Conservation (phyloP, 2,888 invertebrate genomes). For the Lysandra coridon region DNA sequence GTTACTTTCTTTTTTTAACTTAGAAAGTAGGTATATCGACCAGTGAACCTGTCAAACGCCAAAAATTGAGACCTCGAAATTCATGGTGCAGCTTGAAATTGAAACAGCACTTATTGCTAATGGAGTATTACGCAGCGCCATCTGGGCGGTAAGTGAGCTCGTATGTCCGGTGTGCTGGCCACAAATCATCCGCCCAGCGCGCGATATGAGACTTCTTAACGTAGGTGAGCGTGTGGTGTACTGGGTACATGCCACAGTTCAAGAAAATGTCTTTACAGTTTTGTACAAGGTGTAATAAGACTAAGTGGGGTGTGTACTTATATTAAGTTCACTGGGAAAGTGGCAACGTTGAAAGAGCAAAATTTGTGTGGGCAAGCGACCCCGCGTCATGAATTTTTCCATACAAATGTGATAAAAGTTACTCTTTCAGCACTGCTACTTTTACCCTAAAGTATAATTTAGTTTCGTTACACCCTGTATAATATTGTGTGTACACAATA, state of each 20-base stretch:
- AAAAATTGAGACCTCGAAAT: not conserved
- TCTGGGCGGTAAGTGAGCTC: slow-evolving; percentile 42
- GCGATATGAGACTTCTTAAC: slow-evolving; percentile 63
- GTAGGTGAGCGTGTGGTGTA: slow-evolving; percentile 45
- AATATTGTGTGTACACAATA: too few species aligned
- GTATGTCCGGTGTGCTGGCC: slow-evolving; percentile 52
- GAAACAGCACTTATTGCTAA: slow-evolving; percentile 32
- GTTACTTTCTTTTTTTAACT: not conserved
- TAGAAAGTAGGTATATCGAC: not conserved
- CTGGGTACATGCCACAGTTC: slow-evolving; percentile 34
- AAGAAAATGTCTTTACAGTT: not conserved
- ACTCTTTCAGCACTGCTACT: too few species aligned
- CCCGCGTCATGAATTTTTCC: too few species aligned
- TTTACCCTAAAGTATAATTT: too few species aligned
- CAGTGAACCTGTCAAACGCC: not conserved
- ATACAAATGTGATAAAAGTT: too few species aligned
- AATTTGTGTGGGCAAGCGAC: too few species aligned
- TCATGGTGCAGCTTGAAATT: slow-evolving; percentile 12
- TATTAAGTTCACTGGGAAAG: too few species aligned
- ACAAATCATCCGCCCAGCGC: slow-evolving; percentile 61
- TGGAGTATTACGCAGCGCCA: slow-evolving; percentile 41
- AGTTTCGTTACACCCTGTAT: too few species aligned
- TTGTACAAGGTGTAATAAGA: too few species aligned
- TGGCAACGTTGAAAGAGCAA: too few species aligned
- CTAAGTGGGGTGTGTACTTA: too few species aligned